Conservation (phyloP, 1,140 invertebrate species). For the Zeugodacus cucurbitae region DNA sequence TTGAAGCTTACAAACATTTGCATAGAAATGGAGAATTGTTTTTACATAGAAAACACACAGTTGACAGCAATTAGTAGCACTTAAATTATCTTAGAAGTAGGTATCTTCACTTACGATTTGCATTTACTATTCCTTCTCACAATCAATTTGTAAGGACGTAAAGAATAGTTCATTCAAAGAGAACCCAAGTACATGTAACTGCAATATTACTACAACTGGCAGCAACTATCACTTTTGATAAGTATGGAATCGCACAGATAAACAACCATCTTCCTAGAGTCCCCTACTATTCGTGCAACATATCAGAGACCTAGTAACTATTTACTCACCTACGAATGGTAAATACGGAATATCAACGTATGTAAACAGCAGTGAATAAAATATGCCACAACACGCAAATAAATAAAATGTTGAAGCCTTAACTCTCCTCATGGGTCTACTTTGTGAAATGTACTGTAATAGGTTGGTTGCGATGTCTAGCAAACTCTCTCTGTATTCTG, state of each 20-base stretch:
- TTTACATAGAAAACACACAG: background rate
- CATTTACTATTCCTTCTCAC: too few species aligned
- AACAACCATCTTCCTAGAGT: background rate
- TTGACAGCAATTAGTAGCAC: too few species aligned
- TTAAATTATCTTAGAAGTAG: background rate
- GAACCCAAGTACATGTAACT: background rate
- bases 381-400: too few species aligned
- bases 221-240: background rate
- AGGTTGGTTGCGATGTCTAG: background rate
- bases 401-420: background rate
- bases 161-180: background rate
- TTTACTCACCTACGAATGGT: too few species aligned
- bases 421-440: background rate
- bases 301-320: too few species aligned
- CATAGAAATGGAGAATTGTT: background rate
- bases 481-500: background rate
- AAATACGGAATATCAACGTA: too few species aligned
- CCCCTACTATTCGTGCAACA: background rate
- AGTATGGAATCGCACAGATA: fast-evolving
- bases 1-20: background rate
- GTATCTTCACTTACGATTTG: background rate
- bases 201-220: background rate
- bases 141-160: too few species aligned
- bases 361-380: too few species aligned
- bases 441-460: too few species aligned